Conservation (phyloP, 2,888 invertebrate genomes). For the Pogonocherus hispidulus region DNA sequence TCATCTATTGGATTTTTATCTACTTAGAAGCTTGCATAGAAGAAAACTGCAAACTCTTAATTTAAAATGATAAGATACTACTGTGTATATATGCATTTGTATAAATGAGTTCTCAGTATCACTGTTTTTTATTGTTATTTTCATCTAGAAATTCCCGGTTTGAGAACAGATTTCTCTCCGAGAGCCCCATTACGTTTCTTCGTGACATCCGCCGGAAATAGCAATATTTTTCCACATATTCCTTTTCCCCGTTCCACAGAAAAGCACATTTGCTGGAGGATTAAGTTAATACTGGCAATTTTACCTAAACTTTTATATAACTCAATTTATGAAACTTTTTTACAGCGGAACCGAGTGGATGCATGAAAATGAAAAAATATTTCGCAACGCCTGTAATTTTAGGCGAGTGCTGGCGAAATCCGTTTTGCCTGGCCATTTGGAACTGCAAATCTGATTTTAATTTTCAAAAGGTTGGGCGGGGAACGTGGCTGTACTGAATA, state of each 20-base stretch:
- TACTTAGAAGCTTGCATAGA: too few species aligned
- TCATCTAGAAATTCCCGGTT: constrained; percentile 41
- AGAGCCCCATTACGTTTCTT: constrained; percentile 51
- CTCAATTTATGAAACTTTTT: constrained; percentile 33
- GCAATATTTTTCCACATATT: constrained; percentile 55
- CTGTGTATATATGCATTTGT: not conserved
- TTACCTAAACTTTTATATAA: constrained; percentile 44
- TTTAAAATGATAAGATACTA: not conserved
- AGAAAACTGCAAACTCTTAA: not conserved
- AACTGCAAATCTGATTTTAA: constrained; percentile 24
- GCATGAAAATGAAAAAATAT: constrained; percentile 25
- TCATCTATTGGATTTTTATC: too few species aligned
- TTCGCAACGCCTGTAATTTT: constrained; percentile 13
- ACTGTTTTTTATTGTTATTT: constrained; percentile 26
- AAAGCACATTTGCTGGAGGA: constrained; percentile 49
- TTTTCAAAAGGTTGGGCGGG: constrained; percentile 8
- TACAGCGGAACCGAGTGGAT: constrained; percentile 17
- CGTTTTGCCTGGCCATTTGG: constrained; percentile 17
- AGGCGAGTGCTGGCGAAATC: constrained; percentile 15
- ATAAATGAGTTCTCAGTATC: constrained; percentile 11
- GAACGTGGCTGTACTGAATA: not conserved
- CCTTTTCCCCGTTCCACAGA: constrained; percentile 50
- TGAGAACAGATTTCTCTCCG: constrained; percentile 46
- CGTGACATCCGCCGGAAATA: constrained; percentile 56
- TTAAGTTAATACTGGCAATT: constrained; percentile 55